Evolutionary conservation across 2,888 invertebrate genomes (phyloP).

Genomic region (Glaucopsyche alexis): DNA sequence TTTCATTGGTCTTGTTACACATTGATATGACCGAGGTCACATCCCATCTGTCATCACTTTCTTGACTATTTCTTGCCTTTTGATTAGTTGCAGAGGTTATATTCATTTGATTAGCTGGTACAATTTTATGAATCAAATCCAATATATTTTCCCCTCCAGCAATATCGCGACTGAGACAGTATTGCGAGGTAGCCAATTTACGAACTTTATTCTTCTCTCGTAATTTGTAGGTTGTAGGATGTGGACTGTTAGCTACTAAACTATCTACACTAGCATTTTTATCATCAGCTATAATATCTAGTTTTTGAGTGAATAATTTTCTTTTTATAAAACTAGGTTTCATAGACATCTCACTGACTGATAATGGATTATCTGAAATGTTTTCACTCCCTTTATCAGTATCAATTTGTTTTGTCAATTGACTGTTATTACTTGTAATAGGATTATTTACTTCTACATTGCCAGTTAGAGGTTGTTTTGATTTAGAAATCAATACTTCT

Average conservation of each 20-base stretch:
- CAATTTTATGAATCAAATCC: slow-evolving; percentile 69
- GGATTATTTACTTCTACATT: slow-evolving; percentile 32
- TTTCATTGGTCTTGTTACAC: slow-evolving; percentile 53
- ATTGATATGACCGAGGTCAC: slow-evolving; percentile 55
- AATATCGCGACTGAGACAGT: slow-evolving; percentile 61
- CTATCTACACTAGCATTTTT: slow-evolving; percentile 52
- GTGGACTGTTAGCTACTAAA: slow-evolving; percentile 52
- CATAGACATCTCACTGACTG: slow-evolving; percentile 54
- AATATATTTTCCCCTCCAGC: slow-evolving; percentile 56
- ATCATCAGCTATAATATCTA: slow-evolving; percentile 61
- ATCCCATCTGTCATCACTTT: slow-evolving; percentile 57
- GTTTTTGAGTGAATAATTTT: slow-evolving; percentile 66
- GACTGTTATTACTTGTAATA: slow-evolving; percentile 13
- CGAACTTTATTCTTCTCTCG: slow-evolving; percentile 62
- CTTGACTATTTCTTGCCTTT: slow-evolving; percentile 44
- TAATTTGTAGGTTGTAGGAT: slow-evolving; percentile 47
- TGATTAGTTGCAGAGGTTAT: slow-evolving; percentile 52
- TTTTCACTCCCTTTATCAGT: slow-evolving; percentile 32
- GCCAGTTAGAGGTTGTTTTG: slow-evolving; percentile 34
- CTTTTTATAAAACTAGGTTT: slow-evolving; percentile 70
- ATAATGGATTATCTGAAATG: slow-evolving; percentile 33
- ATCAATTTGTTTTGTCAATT: slow-evolving; percentile 31
- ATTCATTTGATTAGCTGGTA: slow-evolving; percentile 61
- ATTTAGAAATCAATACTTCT: slow-evolving; percentile 40
- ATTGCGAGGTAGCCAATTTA: slow-evolving; percentile 60